Evolutionary conservation across 2,113 vertebrate species (phyloP).

Genomic region (Phylloscopus whistleri): DNA sequence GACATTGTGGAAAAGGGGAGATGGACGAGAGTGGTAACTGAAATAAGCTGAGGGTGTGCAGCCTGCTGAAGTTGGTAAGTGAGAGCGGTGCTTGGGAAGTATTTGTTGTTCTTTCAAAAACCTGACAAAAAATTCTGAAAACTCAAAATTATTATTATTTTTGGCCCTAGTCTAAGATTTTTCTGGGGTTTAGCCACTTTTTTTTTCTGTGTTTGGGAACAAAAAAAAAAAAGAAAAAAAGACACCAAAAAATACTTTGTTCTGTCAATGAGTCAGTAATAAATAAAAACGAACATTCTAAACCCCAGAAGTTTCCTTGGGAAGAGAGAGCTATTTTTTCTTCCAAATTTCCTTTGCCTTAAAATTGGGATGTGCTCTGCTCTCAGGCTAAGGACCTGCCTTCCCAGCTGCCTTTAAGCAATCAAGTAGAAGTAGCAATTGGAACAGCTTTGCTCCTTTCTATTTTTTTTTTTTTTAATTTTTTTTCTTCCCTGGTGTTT

Average conservation of each 20-base stretch:
- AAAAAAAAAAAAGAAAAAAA: background rate
- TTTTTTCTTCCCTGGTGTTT: background rate
- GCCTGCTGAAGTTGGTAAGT: background rate
- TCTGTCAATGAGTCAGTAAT: constrained; percentile 57
- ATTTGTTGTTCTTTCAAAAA: constrained; percentile 51
- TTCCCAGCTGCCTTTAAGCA: constrained; percentile 29
- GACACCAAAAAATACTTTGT: constrained; percentile 33
- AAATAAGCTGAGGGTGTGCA: background rate
- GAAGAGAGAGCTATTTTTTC: constrained; percentile 25
- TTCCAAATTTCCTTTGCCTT: constrained; percentile 37
- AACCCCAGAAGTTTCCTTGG: constrained; percentile 48
- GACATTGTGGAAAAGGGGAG: background rate
- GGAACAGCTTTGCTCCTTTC: background rate
- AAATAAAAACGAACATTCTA: constrained; percentile 26
- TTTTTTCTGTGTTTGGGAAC: constrained; percentile 13
- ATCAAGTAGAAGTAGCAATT: background rate
- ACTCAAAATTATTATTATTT: constrained; percentile 57
- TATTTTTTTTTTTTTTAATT: no score
- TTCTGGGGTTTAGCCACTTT: constrained; percentile 35
- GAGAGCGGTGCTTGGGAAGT: background rate
- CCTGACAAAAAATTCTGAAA: constrained; percentile 42
- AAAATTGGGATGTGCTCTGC: background rate
- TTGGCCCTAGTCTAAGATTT: constrained; percentile 16
- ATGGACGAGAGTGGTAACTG: background rate
- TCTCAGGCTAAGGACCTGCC: background rate